Base-by-base conservation (phyloP, 2,113 vertebrate genomes). In the Elgaria multicarinata region DNA sequence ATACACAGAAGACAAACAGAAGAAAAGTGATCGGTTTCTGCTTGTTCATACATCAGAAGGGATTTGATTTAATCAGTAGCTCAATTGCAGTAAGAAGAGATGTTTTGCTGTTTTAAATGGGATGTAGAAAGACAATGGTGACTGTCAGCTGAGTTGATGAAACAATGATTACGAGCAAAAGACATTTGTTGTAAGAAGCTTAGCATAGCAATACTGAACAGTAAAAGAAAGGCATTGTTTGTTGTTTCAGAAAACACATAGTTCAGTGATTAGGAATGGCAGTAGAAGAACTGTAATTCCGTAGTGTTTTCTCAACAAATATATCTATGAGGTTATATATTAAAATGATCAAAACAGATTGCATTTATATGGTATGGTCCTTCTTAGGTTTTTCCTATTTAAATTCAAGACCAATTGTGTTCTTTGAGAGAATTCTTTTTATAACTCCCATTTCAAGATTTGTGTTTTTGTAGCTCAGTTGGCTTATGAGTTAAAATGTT, bases 131-230 rank as follows among this genome's bases (percentile, higher is more conserved):
- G 5, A 7, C 80, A 69, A 76, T 6, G 6, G 39, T 18, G 14
- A 87, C 33, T 83, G 28, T 87, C 85, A 91, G 64, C 14, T 92
- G 75, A 67, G n/a, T 46, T 91, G 78, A 90, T 76, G 26, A 94
- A 89, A 69, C 84, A 0, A 0, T 87, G 81, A 86, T 80, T 88
- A 95, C 44, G 46, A 46, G n/a, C 85, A 93, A 85, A 92, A 92
- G 24, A 3, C 82, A 67, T 81, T 16, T 91, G 8, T 83, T 91
- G 87, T 50, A 93, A 74, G 8, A 5, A 93, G 82, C 71, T 46
- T 91, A 90, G 72, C 14, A 87, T 22, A 14, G 82, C 0, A 26
- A 76, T 6, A 85, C 46, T 62, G 84, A 69, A 77, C 64, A 72
- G 50, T 39, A 91, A 85, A 62, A 90, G 0, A 71, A 1, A 31